phyloP scores from a whole-genome alignment of 2,113 vertebrate species.

The Orycteropus afer region DNA sequence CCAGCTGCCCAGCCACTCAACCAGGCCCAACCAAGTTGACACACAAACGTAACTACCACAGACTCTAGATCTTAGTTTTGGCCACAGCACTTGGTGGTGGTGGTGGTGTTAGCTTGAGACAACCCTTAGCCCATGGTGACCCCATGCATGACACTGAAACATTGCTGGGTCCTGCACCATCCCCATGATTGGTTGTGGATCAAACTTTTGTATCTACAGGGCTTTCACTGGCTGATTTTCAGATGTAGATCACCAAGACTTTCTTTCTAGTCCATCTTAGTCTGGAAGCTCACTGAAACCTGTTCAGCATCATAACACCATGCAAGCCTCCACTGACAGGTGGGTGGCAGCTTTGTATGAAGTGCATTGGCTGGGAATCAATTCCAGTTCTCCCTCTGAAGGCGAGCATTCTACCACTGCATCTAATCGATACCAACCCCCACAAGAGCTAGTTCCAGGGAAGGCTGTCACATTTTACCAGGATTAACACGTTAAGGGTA shows the following conservation, averaged over 20 bases:
- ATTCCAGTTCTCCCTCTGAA: neutral
- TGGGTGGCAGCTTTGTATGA: neutral
- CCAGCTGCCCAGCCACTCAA: no score
- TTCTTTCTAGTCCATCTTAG: neutral
- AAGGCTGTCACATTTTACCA: fast-evolving
- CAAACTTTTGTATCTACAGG: neutral
- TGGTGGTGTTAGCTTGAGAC: neutral
- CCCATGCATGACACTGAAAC: neutral
- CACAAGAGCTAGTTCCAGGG: no score
- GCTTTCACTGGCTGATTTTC: neutral
- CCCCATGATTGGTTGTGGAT: neutral
- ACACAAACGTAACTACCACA: no score
- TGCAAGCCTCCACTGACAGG: neutral
- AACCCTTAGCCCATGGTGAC: neutral
- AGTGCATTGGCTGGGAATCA: neutral
- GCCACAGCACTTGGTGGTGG: neutral
- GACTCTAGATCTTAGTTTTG: neutral
- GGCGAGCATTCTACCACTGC: neutral
- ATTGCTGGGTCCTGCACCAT: neutral
- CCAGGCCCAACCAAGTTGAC: no score
- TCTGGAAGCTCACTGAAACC: neutral
- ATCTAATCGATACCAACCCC: neutral
- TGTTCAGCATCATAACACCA: neutral
- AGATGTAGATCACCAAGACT: neutral
- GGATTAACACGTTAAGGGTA: neutral